Base-by-base conservation (phyloP, 1,140 invertebrate species). In the Ridgeia piscesae region DNA sequence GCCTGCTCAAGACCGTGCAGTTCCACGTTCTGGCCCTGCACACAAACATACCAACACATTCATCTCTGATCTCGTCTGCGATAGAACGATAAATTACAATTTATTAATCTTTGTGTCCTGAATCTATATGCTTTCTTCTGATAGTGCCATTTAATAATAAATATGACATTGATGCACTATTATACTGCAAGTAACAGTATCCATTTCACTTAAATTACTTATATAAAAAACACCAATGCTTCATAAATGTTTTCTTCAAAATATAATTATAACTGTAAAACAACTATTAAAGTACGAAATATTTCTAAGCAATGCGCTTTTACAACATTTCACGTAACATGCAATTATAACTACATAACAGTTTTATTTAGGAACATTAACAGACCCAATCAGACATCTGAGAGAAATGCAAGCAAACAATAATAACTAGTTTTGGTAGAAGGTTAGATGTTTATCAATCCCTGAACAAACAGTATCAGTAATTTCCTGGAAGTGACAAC, bases 1-100 rank as follows among this genome's bases (percentile, higher is more conserved):
- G 99, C 98, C 95, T 99, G 98, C 50, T 97, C 97, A 93, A 99
- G 95, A 4, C 99, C 97, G 89, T 94, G 93, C 92, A 99, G 97
- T 94, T 97, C 97, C 0, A 98, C 98, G 95, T 98, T 98, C 95
- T 99, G 98, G 92, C 98, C 97, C 97, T 98, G 93, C 1, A 90
- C 58, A 90, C 34, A n/a, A n/a, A 90, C 89, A 90, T 6, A 21
- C 89, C 33, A 42, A 21, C 33, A 34, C 34, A 34, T 90, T 33
- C 89, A 90, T n/a, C 6, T 42, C 14, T 77, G 58, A 21, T 77
- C 58, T 77, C 58, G 17, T 21, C 14, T 77, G 4, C 58, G 27
- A 77, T 77, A 77, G n/a, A n/a, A n/a, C n/a, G n/a, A n/a, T n/a
- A n/a, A n/a, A 8, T 77, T 77, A 77, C 58, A 77, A 77, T 77